Evolutionary conservation across 2,113 vertebrate species (phyloP).

Genomic region (Sturnus vulgaris): DNA sequence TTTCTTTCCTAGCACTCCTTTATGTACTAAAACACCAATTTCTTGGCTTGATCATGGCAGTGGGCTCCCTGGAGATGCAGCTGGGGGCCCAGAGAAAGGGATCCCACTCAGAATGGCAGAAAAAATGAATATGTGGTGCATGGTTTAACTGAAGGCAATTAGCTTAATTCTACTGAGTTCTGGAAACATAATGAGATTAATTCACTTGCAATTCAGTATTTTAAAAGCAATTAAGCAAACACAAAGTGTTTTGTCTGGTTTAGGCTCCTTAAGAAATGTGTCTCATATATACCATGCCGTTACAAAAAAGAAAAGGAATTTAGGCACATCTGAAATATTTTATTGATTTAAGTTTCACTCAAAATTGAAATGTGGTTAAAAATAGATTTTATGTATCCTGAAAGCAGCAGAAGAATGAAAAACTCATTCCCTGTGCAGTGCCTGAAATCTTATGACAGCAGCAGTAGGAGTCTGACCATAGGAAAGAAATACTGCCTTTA

Average conservation of each 20-base stretch:
- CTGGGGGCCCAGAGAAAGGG: background rate
- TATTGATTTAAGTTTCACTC: background rate
- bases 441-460: background rate
- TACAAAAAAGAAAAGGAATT: background rate
- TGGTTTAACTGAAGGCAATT: background rate
- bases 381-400: constrained; percentile 10
- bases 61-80: background rate
- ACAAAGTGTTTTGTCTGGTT: background rate
- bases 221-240: background rate
- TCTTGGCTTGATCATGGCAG: background rate
- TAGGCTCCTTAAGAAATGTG: background rate
- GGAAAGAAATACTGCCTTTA: background rate
- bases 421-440: background rate
- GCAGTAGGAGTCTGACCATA: background rate
- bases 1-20: background rate
- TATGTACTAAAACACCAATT: background rate
- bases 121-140: background rate
- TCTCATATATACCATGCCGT: background rate
- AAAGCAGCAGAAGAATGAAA: background rate
- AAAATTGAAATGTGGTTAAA: background rate
- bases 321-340: background rate
- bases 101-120: background rate
- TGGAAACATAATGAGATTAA: background rate
- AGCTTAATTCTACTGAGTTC: background rate
- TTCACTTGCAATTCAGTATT: background rate